These are phyloP conservation scores for Euthynnus affinis DNA, from an alignment of 2,797 vertebrate species.

Conservation along the genomic window DNA sequence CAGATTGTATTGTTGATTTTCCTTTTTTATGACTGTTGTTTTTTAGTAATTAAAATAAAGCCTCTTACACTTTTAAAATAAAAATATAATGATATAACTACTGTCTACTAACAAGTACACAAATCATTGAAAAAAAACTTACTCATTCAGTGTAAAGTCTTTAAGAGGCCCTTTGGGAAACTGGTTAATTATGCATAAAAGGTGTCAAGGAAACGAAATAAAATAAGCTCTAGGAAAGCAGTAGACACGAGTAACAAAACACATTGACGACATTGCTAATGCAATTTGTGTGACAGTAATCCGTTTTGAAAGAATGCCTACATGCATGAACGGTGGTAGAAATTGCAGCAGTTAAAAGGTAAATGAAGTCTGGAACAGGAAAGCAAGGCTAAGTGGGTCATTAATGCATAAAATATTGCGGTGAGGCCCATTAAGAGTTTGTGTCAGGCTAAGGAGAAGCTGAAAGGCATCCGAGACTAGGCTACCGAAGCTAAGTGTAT, in stretches of 20 bases:
- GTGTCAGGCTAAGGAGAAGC: slow-evolving; percentile 42
- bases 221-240: slow-evolving; percentile 43
- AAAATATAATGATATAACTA: no score
- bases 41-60: not conserved
- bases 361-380: slow-evolving; percentile 66
- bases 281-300: slow-evolving; percentile 59
- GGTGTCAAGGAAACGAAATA: slow-evolving; percentile 40
- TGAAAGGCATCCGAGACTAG: slow-evolving; percentile 52
- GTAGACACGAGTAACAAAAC: slow-evolving; percentile 37
- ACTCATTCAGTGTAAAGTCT: slow-evolving; percentile 7
- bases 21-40: not conserved
- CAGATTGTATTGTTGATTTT: no score
- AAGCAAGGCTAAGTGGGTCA: slow-evolving; percentile 70
- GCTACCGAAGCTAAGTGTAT: slow-evolving; percentile 63
- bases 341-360: slow-evolving; percentile 58
- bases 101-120: not conserved
- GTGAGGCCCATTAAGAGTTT: slow-evolving; percentile 59
- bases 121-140: not conserved
- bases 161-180: slow-evolving; percentile 7
- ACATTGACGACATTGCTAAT: slow-evolving; percentile 40
- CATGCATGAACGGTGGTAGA: slow-evolving; percentile 32
- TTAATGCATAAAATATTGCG: slow-evolving; percentile 74
- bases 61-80: no score
- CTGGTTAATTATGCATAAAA: slow-evolving; percentile 45
- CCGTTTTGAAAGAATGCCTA: slow-evolving; percentile 42